These are phyloP conservation scores for Cybosia mesomella DNA, from an alignment of 2,888 invertebrate genomes.

Conservation along the genomic window DNA sequence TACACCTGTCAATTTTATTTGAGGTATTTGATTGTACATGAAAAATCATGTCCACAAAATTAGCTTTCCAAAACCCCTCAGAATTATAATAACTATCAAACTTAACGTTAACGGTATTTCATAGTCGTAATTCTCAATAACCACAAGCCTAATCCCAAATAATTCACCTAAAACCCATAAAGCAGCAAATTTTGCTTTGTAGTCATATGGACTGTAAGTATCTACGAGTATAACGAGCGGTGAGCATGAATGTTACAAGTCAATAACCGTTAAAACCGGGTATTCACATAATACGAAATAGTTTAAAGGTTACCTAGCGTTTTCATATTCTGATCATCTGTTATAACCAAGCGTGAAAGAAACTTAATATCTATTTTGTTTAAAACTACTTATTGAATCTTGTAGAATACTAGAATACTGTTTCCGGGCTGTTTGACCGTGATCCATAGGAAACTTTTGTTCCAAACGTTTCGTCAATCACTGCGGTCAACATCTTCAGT, in stretches of 20 bases:
- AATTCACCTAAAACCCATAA: slow-evolving; percentile 24
- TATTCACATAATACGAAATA: slow-evolving; percentile 43
- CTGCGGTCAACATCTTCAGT: no score
- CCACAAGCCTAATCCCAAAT: background rate
- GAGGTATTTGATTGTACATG: no score
- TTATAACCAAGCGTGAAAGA: background rate
- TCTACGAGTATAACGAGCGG: slow-evolving; percentile 44
- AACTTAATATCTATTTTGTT: background rate
- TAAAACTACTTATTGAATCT: no score
- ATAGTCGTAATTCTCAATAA: background rate
- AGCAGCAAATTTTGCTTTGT: slow-evolving; percentile 31
- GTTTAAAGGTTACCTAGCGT: background rate
- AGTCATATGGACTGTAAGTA: slow-evolving; percentile 47
- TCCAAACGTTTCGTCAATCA: no score
- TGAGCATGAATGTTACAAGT: slow-evolving; percentile 44
- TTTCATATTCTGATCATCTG: background rate
- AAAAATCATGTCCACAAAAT: background rate
- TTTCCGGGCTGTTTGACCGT: no score
- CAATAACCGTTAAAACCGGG: slow-evolving; percentile 50
- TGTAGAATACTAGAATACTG: no score
- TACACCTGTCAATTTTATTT: no score
- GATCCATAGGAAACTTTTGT: no score
- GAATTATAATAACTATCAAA: background rate
- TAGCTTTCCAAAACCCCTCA: background rate
- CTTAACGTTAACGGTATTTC: background rate